Conservation (phyloP, 2,797 vertebrate genomes). For the Danio aesculapii region DNA sequence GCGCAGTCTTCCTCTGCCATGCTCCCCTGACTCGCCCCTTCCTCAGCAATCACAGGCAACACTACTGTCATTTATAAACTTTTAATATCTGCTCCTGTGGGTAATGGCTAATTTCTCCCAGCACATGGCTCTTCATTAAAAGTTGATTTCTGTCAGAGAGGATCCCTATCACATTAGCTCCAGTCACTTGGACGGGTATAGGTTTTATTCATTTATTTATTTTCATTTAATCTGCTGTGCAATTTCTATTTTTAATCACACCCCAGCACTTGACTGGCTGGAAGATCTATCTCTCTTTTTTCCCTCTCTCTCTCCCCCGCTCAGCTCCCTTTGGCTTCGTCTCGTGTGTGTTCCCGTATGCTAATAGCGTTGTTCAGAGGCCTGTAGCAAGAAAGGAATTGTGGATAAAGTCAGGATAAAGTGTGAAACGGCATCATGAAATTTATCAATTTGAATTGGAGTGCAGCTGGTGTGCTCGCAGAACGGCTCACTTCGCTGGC, state of each 20-base stretch:
- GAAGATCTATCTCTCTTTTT: constrained; percentile 9
- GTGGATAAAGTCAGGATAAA: constrained; percentile 62
- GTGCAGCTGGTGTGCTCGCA: constrained; percentile 68
- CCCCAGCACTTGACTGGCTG: constrained; percentile 56
- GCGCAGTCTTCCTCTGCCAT: background rate
- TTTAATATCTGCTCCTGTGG: constrained; percentile 77
- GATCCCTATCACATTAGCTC: constrained; percentile 86
- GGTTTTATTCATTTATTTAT: constrained; percentile 65
- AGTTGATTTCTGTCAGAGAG: constrained; percentile 90
- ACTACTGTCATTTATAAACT: constrained; percentile 81
- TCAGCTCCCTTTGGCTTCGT: background rate
- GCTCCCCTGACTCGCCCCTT: constrained; percentile 53
- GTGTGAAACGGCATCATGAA: constrained; percentile 61
- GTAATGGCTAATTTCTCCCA: constrained; percentile 84
- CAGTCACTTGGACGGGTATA: constrained; percentile 81
- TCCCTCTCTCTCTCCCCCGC: background rate
- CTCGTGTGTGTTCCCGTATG: constrained; percentile 12
- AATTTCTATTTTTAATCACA: constrained; percentile 68
- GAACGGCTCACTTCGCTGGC: constrained; percentile 60
- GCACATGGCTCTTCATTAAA: constrained; percentile 89
- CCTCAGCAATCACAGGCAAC: constrained; percentile 69
- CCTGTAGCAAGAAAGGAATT: constrained; percentile 50
- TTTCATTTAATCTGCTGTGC: constrained; percentile 57
- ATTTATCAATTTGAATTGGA: constrained; percentile 63
- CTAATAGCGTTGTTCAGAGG: constrained; percentile 25